Evolutionary conservation across 2,888 invertebrate species (phyloP).

Genomic region (Drosophila melanocephala): DNA sequence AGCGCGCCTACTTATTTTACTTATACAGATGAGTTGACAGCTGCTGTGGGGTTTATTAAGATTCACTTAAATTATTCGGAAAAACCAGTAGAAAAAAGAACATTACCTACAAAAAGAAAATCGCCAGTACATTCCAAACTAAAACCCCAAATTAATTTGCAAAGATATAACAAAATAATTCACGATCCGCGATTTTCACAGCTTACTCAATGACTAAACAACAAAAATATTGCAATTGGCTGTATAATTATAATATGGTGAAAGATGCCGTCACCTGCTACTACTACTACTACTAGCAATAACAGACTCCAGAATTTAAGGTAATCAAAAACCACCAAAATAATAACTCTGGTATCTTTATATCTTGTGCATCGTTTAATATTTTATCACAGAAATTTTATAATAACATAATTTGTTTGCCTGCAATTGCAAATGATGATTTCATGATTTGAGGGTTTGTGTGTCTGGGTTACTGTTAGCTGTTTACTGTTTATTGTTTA

Average conservation of each 20-base stretch:
- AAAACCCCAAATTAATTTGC: not conserved
- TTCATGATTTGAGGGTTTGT: constrained; percentile 3
- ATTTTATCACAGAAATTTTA: constrained; percentile 45
- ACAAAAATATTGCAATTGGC: not conserved
- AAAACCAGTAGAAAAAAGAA: not conserved
- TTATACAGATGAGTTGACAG: not conserved
- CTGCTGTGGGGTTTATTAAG: not conserved
- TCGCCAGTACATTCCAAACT: not conserved
- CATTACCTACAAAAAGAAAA: not conserved
- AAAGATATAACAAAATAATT: not conserved
- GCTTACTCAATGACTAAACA: not conserved
- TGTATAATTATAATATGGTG: not conserved
- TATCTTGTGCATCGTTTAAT: not conserved
- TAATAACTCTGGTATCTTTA: not conserved
- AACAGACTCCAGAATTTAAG: not conserved
- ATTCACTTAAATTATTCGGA: not conserved
- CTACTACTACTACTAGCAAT: not conserved
- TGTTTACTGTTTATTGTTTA: constrained; percentile 42
- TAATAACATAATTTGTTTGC: constrained; percentile 18
- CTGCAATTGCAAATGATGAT: constrained; percentile 5
- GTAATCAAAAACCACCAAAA: not conserved
- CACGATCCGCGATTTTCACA: not conserved
- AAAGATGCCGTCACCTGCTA: not conserved
- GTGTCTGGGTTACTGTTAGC: constrained; percentile 18
- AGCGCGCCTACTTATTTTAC: not conserved